Conservation (phyloP, 2,888 invertebrate species). For the Stenotaenia linearis region DNA sequence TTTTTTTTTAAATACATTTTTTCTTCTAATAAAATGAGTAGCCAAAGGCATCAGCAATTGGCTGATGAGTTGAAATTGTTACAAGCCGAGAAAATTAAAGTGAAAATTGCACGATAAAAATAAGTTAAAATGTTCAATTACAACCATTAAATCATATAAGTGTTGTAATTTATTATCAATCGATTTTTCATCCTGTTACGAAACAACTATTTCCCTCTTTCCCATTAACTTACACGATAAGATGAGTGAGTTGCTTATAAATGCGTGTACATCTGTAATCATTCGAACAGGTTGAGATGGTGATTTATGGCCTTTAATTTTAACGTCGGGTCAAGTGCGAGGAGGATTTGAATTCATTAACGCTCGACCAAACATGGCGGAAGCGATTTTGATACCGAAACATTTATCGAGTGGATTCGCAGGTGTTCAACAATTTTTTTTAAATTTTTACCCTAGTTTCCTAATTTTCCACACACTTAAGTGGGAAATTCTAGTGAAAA, state of each 20-base stretch:
- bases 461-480: not conserved
- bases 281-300: not conserved
- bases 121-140: not conserved
- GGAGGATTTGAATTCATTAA: slow-evolving; percentile 5
- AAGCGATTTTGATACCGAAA: not conserved
- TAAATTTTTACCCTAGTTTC: not conserved
- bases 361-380: not conserved
- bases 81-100: not conserved
- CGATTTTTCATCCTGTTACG: not conserved
- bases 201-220: not conserved
- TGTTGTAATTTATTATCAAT: not conserved
- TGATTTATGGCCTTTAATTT: slow-evolving; percentile 11
- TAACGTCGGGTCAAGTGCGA: not conserved
- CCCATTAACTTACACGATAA: not conserved
- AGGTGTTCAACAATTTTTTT: not conserved
- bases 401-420: not conserved
- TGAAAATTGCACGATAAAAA: not conserved
- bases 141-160: not conserved
- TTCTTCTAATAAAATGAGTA: not conserved
- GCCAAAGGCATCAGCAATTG: not conserved
- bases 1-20: not conserved
- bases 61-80: not conserved
- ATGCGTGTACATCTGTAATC: not conserved
- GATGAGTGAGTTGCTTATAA: not conserved
- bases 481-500: not conserved